phyloP scores from a whole-genome alignment of 2,797 vertebrate genomes.

The Rhinichthys osculus region DNA sequence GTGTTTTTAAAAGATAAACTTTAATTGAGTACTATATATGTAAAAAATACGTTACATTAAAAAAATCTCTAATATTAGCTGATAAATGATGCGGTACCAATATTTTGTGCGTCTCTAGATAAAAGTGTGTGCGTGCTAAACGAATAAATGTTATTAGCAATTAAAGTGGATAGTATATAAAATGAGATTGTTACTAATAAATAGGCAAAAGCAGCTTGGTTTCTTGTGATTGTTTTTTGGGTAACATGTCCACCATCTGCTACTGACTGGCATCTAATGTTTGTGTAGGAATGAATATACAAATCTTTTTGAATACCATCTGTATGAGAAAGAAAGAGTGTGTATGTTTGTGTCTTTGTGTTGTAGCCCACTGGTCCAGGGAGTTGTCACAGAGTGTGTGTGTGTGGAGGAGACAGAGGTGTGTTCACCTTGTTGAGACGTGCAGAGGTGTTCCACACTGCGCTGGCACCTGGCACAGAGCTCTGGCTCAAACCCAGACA shows the following conservation, averaged over 20 bases:
- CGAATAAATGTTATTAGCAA: not conserved
- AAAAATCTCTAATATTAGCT: not conserved
- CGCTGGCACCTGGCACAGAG: slow-evolving; percentile 50
- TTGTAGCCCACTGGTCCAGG: slow-evolving; percentile 33
- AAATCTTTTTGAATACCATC: slow-evolving; percentile 18
- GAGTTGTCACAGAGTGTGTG: slow-evolving; percentile 31
- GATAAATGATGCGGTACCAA: not conserved
- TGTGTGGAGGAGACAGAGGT: slow-evolving; percentile 50
- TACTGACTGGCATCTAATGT: not conserved
- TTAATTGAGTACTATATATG: not conserved
- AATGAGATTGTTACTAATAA: not conserved
- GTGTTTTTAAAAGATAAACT: not conserved
- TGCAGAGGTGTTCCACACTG: slow-evolving; percentile 54
- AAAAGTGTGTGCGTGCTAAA: not conserved
- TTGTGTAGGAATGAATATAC: slow-evolving; percentile 8
- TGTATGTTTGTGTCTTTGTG: slow-evolving; percentile 2
- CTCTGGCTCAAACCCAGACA: slow-evolving; percentile 53
- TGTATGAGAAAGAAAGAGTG: slow-evolving; percentile 25
- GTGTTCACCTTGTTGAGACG: slow-evolving; percentile 54
- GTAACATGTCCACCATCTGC: slow-evolving; percentile 12
- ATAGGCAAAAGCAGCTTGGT: not conserved
- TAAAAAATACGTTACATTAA: not conserved
- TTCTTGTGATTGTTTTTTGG: not conserved
- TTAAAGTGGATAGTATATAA: not conserved
- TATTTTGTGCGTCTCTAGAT: not conserved